phyloP scores from a whole-genome alignment of 2,888 invertebrate genomes.

The Lasioglossum morio region DNA sequence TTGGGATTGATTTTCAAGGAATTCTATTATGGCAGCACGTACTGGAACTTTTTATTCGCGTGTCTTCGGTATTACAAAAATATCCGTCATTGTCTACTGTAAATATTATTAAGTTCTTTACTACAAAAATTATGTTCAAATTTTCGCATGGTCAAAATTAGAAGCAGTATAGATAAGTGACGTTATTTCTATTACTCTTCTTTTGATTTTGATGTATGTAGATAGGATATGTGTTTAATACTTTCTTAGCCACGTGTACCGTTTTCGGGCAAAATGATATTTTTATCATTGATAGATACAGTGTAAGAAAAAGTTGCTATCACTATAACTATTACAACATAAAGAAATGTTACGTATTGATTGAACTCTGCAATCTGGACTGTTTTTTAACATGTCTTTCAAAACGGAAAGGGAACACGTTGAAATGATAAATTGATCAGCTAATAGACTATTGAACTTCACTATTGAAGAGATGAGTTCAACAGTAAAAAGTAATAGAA shows the following conservation, averaged over 20 bases:
- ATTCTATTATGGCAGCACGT: background rate
- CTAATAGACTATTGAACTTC: background rate
- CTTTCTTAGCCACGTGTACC: background rate
- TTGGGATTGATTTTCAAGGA: background rate
- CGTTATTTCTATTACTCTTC: background rate
- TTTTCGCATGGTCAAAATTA: background rate
- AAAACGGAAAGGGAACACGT: background rate
- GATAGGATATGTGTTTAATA: background rate
- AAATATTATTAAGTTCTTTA: background rate
- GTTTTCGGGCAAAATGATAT: background rate
- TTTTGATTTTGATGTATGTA: background rate
- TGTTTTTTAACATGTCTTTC: background rate
- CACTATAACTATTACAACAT: background rate
- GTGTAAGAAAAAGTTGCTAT: background rate
- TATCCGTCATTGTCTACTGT: background rate
- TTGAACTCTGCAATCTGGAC: background rate
- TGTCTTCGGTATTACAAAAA: background rate
- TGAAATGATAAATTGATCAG: background rate
- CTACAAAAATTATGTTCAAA: background rate
- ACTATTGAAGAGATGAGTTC: background rate
- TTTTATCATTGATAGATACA: background rate
- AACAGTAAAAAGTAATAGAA: background rate
- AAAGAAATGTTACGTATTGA: background rate
- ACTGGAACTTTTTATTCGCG: background rate
- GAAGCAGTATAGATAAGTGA: too few species aligned